Percentiles rank a stretch among this genome's conserved stretches.
Evolutionary conservation across 2,888 invertebrate species (phyloP).

Genomic region (Antitype chi): DNA sequence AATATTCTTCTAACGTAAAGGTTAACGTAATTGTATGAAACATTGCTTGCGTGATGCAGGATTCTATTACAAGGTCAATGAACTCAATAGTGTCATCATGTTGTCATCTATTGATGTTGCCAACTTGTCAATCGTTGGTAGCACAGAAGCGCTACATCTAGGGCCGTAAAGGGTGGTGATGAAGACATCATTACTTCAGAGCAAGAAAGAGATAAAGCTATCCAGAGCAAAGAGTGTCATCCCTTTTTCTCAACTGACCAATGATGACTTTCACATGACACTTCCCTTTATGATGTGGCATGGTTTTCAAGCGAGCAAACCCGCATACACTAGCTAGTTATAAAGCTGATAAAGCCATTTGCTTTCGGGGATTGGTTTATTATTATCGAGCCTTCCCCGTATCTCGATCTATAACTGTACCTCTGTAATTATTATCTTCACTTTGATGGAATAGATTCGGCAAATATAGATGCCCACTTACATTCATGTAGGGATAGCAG

Average conservation of each 20-base stretch:
- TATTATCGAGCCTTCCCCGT: conserved; percentile 59
- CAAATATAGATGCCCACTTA: conserved; percentile 86
- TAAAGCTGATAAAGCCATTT: conserved; percentile 61
- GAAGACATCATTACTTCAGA: background rate
- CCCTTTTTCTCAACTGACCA: background rate
- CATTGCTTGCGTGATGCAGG: conserved; percentile 5
- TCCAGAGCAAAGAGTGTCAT: background rate
- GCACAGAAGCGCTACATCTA: background rate
- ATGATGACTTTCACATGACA: background rate
- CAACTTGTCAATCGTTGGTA: background rate
- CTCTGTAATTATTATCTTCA: conserved; percentile 87
- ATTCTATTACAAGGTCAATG: background rate
- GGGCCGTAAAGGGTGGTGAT: background rate
- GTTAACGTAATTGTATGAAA: background rate
- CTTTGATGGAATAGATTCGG: conserved; percentile 89
- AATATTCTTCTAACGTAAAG: background rate
- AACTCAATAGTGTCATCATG: background rate
- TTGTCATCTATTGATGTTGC: background rate
- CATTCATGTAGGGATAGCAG: conserved; percentile 68
- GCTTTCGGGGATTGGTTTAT: conserved; percentile 51
- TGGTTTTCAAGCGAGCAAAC: conserved; percentile 5
- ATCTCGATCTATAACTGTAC: conserved; percentile 87
- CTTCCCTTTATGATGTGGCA: background rate
- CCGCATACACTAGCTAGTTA: conserved; percentile 16
- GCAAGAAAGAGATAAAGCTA: background rate